These are phyloP conservation scores for Dendroctonus ponderosae DNA, from an alignment of 1,140 invertebrate species.

Conservation along the genomic window DNA sequence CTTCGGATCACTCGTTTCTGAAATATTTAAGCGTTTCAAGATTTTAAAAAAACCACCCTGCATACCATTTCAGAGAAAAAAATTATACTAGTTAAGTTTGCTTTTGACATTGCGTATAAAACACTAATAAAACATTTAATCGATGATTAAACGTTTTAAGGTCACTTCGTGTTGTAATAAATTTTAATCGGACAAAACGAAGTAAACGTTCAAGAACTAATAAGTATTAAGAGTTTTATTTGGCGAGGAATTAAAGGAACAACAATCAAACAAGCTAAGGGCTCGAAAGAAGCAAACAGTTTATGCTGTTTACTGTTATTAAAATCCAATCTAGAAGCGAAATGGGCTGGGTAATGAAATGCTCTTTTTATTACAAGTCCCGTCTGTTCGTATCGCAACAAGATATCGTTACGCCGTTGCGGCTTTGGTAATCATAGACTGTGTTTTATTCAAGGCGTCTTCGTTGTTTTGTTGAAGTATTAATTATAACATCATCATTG, in stretches of 20 bases:
- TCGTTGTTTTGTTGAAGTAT: no score
- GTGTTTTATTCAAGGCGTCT: neutral
- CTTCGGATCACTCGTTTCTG: no score
- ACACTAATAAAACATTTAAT: no score
- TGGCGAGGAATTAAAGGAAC: conserved; percentile 3
- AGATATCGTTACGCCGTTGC: conserved; percentile 10
- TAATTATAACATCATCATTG: no score
- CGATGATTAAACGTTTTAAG: no score
- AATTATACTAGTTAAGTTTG: no score
- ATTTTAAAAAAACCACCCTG: no score
- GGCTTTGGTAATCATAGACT: conserved; percentile 6
- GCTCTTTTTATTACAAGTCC: conserved; percentile 10
- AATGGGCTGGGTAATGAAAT: conserved; percentile 16
- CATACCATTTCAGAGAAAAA: no score
- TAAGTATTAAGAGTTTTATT: conserved; percentile 10
- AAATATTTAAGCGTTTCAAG: no score
- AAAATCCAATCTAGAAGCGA: conserved; percentile 18
- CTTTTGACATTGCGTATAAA: no score
- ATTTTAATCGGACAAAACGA: no score
- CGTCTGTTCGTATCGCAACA: conserved; percentile 6
- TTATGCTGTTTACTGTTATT: conserved; percentile 18
- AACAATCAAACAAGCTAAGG: conserved; percentile 3
- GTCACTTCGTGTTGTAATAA: no score
- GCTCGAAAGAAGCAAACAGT: conserved; percentile 5
- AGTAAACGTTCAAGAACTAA: neutral